A percentile compares a stretch with the other conserved stretches of the same genome.
Evolutionary conservation across 2,113 vertebrate genomes (phyloP).

Genomic region (Pteruthius melanotis): DNA sequence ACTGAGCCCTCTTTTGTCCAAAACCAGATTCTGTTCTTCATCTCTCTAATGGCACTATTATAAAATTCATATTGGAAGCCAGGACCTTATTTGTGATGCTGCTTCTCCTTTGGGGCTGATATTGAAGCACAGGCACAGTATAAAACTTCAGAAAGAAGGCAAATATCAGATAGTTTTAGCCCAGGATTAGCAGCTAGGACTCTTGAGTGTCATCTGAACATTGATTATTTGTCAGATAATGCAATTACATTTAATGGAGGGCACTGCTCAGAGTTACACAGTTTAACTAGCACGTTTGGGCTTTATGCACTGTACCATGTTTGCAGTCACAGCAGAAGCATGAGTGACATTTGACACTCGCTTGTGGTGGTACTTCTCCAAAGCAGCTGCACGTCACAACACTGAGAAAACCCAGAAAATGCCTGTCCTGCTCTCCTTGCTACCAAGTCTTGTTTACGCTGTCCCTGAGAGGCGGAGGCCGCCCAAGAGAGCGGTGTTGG

Average conservation of each 20-base stretch:
- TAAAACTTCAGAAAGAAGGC: constrained; percentile 59
- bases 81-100: constrained; percentile 32
- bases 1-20: background rate
- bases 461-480: background rate
- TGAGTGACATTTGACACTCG: constrained; percentile 22
- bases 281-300: constrained; percentile 44
- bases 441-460: background rate
- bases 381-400: background rate
- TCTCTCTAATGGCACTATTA: constrained; percentile 35
- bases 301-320: constrained; percentile 50
- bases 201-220: constrained; percentile 69
- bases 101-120: constrained; percentile 27
- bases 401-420: background rate
- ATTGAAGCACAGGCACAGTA: background rate
- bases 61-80: constrained; percentile 16
- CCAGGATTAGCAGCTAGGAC: constrained; percentile 58
- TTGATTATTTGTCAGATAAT: constrained; percentile 73
- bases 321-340: background rate
- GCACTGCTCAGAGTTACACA: constrained; percentile 53
- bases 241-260: constrained; percentile 73
- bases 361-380: background rate
- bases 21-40: constrained; percentile 15
- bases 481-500: background rate
- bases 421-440: background rate
- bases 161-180: constrained; percentile 46